Conservation (phyloP, 1,140 invertebrate genomes). For the Papilio polyxenes region DNA sequence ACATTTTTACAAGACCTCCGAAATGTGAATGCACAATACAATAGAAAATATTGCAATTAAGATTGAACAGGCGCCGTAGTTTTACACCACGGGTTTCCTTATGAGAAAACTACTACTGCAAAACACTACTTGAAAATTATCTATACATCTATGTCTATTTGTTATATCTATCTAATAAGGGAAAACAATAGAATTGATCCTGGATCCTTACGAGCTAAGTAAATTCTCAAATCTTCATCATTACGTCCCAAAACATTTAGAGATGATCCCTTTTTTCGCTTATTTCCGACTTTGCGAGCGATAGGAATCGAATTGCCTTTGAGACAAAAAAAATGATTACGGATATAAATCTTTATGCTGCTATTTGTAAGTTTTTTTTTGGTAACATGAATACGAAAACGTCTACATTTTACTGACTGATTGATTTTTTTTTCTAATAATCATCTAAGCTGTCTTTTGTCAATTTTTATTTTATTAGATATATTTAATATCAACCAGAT, state of each 20-base stretch:
- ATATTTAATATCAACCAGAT: no score
- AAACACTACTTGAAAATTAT: background rate
- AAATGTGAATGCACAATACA: no score
- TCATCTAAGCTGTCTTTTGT: no score
- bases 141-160: background rate
- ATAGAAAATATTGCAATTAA: background rate
- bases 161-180: constrained; percentile 12
- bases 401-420: background rate
- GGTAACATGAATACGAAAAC: background rate
- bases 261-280: constrained; percentile 26
- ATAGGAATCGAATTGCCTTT: constrained; percentile 14
- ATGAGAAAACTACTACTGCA: no score
- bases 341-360: constrained; percentile 18
- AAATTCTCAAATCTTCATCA: constrained; percentile 25
- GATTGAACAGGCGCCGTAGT: background rate
- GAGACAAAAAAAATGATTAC: constrained; percentile 23
- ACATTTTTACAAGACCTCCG: no score
- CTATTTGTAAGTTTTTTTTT: constrained; percentile 12
- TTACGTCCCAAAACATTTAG: constrained; percentile 25
- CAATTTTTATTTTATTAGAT: no score
- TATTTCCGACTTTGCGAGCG: constrained; percentile 18
- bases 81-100: background rate
- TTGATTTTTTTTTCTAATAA: background rate
- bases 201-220: constrained; percentile 8
- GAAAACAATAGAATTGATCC: constrained; percentile 11